phyloP scores from a whole-genome alignment of 37 sponge, comb jelly and placozoan species.

The Geodia barretti region DNA sequence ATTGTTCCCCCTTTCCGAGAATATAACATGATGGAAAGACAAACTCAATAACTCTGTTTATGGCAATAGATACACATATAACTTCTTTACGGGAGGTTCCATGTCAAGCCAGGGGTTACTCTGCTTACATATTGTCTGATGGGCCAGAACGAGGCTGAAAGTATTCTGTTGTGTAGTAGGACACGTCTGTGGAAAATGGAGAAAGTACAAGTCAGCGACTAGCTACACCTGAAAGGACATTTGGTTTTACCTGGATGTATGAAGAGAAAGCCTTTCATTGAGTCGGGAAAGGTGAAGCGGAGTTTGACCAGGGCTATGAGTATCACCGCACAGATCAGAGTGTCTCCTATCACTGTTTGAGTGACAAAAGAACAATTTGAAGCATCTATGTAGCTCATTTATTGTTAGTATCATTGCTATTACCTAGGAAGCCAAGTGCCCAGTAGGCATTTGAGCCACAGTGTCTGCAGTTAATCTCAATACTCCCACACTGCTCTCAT shows the following conservation, averaged over 20 bases:
- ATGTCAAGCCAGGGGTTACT: too few species aligned
- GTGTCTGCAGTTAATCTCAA: conserved; percentile 53
- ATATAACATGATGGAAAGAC: background rate
- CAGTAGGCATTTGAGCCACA: background rate
- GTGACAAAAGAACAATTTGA: too few species aligned
- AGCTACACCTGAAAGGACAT: too few species aligned
- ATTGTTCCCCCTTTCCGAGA: background rate
- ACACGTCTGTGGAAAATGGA: conserved; percentile 1
- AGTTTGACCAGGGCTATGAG: conserved; percentile 30
- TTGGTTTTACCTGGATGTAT: conserved; percentile 58
- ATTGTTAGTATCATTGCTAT: too few species aligned
- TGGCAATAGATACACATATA: too few species aligned
- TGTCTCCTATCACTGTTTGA: conserved; percentile 56
- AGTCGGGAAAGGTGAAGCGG: conserved; percentile 34
- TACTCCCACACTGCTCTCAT: conserved; percentile 37
- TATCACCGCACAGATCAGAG: conserved; percentile 1
- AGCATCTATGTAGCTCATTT: too few species aligned
- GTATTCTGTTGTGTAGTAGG: conserved; percentile 45
- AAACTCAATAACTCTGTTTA: background rate
- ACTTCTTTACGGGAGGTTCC: too few species aligned
- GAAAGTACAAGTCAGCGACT: background rate
- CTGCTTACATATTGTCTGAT: conserved; percentile 55
- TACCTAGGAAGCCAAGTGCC: conserved; percentile 19
- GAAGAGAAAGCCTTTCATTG: conserved; percentile 58
- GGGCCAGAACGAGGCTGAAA: conserved; percentile 57